Evolutionary conservation across 2,797 vertebrate genomes (phyloP), one percentile per base, ranked within the genome.

Genomic region (Sarcoramphus papa): DNA sequence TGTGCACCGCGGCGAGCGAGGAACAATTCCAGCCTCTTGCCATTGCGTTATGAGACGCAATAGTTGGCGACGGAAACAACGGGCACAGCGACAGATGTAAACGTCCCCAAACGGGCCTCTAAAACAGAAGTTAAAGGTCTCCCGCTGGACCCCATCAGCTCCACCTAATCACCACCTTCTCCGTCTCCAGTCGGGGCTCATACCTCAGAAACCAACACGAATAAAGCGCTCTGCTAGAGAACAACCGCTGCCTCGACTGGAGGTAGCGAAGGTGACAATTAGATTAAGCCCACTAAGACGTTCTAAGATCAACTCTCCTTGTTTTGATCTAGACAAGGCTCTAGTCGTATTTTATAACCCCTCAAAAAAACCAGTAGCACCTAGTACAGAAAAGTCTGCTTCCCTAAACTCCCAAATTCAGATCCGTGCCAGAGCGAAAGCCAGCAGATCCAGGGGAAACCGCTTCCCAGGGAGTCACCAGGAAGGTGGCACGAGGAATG

Each of bases 1-100:
- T 0, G 7, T 6, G 35, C 41, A 40, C 31, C 8, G 0, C 13
- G 0, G 56, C 0, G 0, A 25, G 43, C 1, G 1, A 40, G 48
- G 35, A 30, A 10, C 54, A 41, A 48, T 12, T 1, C 47, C 68
- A 19, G 43, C n/a, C 56, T 24, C 40, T 11, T 3, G 19, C n/a
- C 41, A 1, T 7, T 0, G 63, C 0, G 1, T 13, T 11, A 13
- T 0, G 21, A 23, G 47, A 87, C 2, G 14, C 40, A 14, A 21
- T 24, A 3, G 28, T 4, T 1, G 1, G 48, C 2, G 5, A 35
- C 0, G 6, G 64, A n/a, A 73, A 23, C 28, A 17, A 41, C 0
- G 0, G 59, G 40, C 56, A 40, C 45, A 14, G 48, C 2, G 0
- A 70, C 8, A 45, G 63, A 35, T 3, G 18, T 5, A 9, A 67